Evolutionary conservation across 2,888 invertebrate genomes (phyloP), one percentile per base, ranked within the genome.

Genomic region (Agrochola litura): DNA sequence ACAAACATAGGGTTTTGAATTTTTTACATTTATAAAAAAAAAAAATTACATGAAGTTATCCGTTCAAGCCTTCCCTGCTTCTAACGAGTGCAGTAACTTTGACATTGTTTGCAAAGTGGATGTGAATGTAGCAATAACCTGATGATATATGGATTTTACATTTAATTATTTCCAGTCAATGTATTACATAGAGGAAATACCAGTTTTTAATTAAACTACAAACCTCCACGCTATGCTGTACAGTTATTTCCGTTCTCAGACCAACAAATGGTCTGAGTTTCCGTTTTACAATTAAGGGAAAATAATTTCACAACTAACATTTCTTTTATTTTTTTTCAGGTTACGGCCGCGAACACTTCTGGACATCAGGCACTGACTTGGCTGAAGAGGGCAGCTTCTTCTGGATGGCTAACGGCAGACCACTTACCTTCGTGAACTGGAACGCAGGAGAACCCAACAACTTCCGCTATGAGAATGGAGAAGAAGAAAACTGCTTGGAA

Each of bases 371-470:
- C 88, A 99, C 99, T 10, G 99, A 99, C 94, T 97, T 99, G 91
- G 99, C 99, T 25, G 99, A 99, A 91, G 99, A 99, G 92, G 99
- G 99, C 30, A 98, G 97, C 90, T 99, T 99, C 97, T 99, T 99
- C 97, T 99, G 99, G 99, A 98, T 99, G 98, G 98, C 99, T 19
- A 99, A 98, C 79, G 99, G 99, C 6, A 97, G 98, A 81, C 98
- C 99, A 0, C 97, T 99, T 70, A 98, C 99, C 49, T 99, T 98
- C 95, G 98, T 98, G 87, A 99, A 99, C 95, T 99, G 99, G 99
- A 99, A 99, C 96, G 98, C 99, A 0, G 99, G 99, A 0, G 99
- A 99, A 92, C 99, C 99, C 1, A 99, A 99, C 95, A 99, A 99
- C 96, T 99, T 99, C 97, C 98, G 98, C 86, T 98, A 98, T 94